Base-by-base conservation (phyloP, 2,113 vertebrate genomes). In the Picathartes gymnocephalus region DNA sequence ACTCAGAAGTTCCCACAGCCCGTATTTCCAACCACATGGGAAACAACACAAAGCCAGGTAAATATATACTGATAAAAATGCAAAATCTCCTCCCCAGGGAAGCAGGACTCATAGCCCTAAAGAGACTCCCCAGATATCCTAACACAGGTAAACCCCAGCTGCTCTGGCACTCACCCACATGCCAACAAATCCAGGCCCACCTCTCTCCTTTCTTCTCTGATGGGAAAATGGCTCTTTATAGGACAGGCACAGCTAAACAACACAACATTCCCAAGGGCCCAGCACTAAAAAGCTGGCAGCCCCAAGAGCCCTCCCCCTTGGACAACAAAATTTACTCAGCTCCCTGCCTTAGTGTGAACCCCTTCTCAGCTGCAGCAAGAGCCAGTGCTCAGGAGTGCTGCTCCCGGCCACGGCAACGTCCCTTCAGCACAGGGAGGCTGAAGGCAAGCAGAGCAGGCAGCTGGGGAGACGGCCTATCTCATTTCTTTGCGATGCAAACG, bases 191-290 rank as follows among this genome's bases (percentile, higher is more conserved):
- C 42, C 39, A 57, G 3, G 3, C 3, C 12, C 39, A 21, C 4
- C 23, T 2, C 31, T 13, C 15, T 23, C 15, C 25, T n/a, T 20
- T 64, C 37, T n/a, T 4, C 17, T 47, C 27, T 10, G 3, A 5
- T 0, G 11, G 2, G 1, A 4, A 76, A 54, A 35, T 0, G 0
- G 2, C 0, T 4, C 5, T 30, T 22, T 6, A 17, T 0, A 33
- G 13, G 2, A 45, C 18, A n/a, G 16, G 4, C 11, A 39, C 2
- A 51, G 21, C 5, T 18, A 60, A 19, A 8, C 28, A 88, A 1
- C 6, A 57, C 2, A 45, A 25, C 6, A 18, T n/a, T 5, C 40
- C 20, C 17, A 47, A 5, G 5, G 62, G 6, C 16, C 16, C 22
- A 68, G 22, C 54, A 40, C 39, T 24, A 28, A 54, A 64, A 51